These are phyloP conservation scores for Machaerirhynchus nigripectus DNA, from an alignment of 2,113 vertebrate species.

Conservation along the genomic window DNA sequence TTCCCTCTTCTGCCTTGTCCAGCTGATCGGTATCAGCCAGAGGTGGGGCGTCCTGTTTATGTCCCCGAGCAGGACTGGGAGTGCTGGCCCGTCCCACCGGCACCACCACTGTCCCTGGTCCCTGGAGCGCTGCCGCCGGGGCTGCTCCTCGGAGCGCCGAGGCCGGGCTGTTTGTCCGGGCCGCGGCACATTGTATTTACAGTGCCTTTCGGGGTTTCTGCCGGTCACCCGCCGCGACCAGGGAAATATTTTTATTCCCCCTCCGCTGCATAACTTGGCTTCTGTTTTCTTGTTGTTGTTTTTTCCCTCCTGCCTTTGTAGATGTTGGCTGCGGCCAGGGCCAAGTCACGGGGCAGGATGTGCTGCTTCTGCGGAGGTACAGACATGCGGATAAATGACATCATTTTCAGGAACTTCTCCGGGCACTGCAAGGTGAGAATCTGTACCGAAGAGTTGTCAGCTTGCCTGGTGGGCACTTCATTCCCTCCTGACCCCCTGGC, in stretches of 20 bases:
- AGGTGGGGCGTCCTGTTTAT: conserved; percentile 50
- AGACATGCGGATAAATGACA: background rate
- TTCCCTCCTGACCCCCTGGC: background rate
- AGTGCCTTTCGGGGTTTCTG: background rate
- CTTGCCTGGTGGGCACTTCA: accelerated
- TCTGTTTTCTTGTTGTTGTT: conserved; percentile 49
- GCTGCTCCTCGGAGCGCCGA: background rate
- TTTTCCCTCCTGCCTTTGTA: conserved; percentile 31
- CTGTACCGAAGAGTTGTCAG: accelerated
- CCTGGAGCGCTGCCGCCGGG: background rate
- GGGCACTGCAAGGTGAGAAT: background rate
- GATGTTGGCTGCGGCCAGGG: background rate
- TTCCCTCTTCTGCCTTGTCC: background rate
- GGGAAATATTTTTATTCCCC: background rate
- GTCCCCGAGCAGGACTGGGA: background rate
- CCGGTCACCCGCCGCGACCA: background rate
- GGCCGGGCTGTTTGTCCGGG: background rate
- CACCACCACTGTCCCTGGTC: background rate
- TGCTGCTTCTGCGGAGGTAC: background rate
- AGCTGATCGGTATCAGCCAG: background rate
- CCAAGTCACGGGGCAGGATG: conserved; percentile 48
- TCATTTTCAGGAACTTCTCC: background rate
- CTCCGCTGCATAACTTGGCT: conserved; percentile 33
- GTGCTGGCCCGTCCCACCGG: background rate
- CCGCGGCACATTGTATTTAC: background rate